These are phyloP conservation scores for Brachypalpus laphriformis DNA, from an alignment of 2,888 invertebrate genomes.

Conservation along the genomic window DNA sequence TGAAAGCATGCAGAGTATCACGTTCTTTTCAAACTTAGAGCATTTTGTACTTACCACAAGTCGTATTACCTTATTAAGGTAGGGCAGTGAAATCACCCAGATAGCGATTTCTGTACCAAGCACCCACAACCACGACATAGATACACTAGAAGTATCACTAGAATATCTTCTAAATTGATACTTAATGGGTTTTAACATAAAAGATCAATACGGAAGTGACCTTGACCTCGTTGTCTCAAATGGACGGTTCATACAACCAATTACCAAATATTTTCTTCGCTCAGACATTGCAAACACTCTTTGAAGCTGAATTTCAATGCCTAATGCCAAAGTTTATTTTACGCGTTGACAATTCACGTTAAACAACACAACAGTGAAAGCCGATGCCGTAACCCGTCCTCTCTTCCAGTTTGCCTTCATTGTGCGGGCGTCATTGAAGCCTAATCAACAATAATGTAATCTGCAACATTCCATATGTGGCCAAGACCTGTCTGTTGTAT, in stretches of 20 bases:
- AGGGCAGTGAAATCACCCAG: too few species aligned
- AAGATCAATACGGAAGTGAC: not conserved
- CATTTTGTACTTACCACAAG: too few species aligned
- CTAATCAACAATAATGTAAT: not conserved
- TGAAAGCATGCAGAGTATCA: too few species aligned
- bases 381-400: not conserved
- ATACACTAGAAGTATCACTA: not conserved
- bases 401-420: not conserved
- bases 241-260: not conserved
- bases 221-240: not conserved
- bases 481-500: not conserved
- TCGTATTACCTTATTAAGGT: too few species aligned
- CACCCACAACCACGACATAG: too few species aligned
- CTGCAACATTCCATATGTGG: not conserved
- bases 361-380: not conserved
- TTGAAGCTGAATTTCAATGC: not conserved
- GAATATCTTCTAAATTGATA: not conserved
- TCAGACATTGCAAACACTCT: not conserved
- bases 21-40: too few species aligned
- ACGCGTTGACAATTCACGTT: not conserved
- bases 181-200: not conserved
- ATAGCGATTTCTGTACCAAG: too few species aligned
- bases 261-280: not conserved
- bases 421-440: not conserved
- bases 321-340: constrained; percentile 1